Conservation (phyloP, 2,113 vertebrate genomes). For the Apodemus speciosus region DNA sequence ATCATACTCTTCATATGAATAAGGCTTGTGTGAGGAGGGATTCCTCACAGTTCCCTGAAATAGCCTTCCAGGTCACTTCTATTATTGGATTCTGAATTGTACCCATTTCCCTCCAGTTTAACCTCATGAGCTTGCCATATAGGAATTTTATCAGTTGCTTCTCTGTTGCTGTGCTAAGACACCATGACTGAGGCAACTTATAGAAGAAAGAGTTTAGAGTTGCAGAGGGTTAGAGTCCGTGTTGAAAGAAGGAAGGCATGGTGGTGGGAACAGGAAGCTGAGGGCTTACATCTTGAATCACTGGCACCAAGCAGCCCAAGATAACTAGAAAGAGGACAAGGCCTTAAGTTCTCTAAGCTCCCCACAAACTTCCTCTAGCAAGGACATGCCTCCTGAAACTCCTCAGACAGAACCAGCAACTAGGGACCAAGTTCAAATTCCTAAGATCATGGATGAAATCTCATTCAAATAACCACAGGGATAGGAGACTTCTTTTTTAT, state of each 20-base stretch:
- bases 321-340: neutral
- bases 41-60: neutral
- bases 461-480: neutral
- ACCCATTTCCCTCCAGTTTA: neutral
- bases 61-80: neutral
- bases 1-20: neutral
- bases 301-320: neutral
- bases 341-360: neutral
- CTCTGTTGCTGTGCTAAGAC: neutral
- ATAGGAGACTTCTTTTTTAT: neutral
- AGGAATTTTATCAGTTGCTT: neutral
- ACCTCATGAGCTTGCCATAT: neutral
- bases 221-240: neutral
- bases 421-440: neutral
- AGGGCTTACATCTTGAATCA: neutral
- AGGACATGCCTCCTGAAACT: neutral
- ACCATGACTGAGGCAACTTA: neutral
- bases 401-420: neutral
- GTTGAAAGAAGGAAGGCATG: neutral
- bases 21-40: neutral
- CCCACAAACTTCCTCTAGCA: neutral
- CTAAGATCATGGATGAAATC: neutral
- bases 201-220: neutral
- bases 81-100: slow-evolving; percentile 4
- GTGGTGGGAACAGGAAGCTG: neutral